These are phyloP conservation scores for Chaetops frenatus DNA, from an alignment of 2,113 vertebrate species.

Conservation along the genomic window DNA sequence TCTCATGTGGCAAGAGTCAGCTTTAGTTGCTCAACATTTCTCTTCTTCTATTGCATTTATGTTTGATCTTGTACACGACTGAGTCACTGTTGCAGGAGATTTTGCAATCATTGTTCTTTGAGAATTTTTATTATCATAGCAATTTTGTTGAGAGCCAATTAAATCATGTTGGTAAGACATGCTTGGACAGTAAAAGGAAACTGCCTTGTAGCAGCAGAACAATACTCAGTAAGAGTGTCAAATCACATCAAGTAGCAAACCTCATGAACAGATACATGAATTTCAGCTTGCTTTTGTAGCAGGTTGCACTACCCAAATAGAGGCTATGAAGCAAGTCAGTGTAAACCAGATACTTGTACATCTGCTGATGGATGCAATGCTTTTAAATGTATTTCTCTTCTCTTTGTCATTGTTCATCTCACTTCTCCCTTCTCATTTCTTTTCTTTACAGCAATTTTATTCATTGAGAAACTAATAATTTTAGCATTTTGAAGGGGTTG, in stretches of 20 bases:
- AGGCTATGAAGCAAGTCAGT: background rate
- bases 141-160: background rate
- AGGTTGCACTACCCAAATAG: background rate
- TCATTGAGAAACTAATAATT: background rate
- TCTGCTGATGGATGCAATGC: background rate
- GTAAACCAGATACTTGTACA: background rate
- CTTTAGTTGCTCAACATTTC: conserved; percentile 37
- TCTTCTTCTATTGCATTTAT: background rate
- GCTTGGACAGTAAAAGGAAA: background rate
- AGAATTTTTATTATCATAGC: conserved; percentile 34
- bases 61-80: conserved; percentile 55
- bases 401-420: background rate
- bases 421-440: background rate
- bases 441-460: background rate
- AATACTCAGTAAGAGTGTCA: background rate
- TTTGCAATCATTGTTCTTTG: background rate
- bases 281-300: background rate
- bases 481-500: background rate
- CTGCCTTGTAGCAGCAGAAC: background rate
- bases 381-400: background rate
- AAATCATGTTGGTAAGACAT: background rate
- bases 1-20: background rate
- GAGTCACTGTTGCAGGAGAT: conserved; percentile 21
- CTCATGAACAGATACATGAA: background rate
- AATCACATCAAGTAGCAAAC: background rate